These are phyloP conservation scores for Ciona savignyi DNA, from an alignment of 23 tunicate species.

Conservation along the genomic window DNA sequence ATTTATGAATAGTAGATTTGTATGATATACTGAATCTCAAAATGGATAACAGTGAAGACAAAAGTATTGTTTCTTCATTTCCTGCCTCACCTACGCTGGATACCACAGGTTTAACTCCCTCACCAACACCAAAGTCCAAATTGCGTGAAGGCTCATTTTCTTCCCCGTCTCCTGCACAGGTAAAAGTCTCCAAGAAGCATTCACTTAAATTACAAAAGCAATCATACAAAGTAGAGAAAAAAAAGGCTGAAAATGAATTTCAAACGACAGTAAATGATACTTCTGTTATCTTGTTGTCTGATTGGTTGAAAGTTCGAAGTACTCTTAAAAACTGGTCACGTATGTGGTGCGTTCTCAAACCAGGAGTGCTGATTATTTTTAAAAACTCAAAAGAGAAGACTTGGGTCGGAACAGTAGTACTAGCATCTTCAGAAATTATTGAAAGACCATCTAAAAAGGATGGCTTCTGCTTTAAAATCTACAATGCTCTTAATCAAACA, in stretches of 20 bases:
- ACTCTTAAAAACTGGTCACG: slow-evolving; percentile 60
- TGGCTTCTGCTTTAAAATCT: slow-evolving; percentile 63
- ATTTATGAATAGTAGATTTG: no score
- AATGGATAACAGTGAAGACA: no score
- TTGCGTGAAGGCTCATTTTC: no score
- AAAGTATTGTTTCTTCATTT: no score
- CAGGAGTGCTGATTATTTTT: slow-evolving; percentile 35
- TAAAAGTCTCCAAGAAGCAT: slow-evolving; percentile 37
- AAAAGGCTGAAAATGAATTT: slow-evolving; percentile 54
- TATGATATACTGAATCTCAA: no score
- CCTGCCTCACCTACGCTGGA: no score
- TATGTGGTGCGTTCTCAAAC: slow-evolving; percentile 56
- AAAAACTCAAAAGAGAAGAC: slow-evolving; percentile 46
- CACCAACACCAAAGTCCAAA: no score
- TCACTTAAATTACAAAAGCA: slow-evolving; percentile 56
- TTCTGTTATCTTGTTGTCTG: slow-evolving; percentile 43
- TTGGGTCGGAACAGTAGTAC: slow-evolving; percentile 45
- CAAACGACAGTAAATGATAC: slow-evolving; percentile 42
- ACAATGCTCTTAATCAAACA: slow-evolving; percentile 35
- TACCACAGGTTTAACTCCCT: no score
- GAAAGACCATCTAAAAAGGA: slow-evolving; percentile 60
- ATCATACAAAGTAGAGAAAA: slow-evolving; percentile 49
- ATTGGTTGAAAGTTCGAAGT: slow-evolving; percentile 70
- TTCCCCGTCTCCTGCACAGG: neutral
- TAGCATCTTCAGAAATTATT: slow-evolving; percentile 54